Conservation (phyloP, 2,113 vertebrate genomes). For the Hippocampus barbouri region DNA sequence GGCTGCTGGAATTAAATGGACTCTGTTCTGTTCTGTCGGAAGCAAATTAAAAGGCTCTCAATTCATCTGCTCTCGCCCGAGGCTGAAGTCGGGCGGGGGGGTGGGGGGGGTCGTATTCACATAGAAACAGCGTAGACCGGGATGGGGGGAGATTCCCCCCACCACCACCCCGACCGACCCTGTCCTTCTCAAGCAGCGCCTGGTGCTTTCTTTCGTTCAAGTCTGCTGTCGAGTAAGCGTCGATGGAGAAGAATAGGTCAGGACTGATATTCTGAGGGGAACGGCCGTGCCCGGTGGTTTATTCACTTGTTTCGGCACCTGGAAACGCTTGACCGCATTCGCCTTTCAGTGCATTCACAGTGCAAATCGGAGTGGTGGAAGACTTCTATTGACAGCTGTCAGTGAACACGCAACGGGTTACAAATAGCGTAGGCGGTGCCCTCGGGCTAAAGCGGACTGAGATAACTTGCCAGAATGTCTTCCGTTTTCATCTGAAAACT, state of each 20-base stretch:
- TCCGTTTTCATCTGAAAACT: too few relatives aligned
- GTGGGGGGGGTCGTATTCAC: slow-evolving; percentile 60
- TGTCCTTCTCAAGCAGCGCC: slow-evolving; percentile 45
- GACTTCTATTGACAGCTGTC: slow-evolving; percentile 25
- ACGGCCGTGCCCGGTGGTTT: background rate
- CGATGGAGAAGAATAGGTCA: slow-evolving; percentile 43
- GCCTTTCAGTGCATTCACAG: slow-evolving; percentile 21
- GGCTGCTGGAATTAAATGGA: slow-evolving; percentile 75
- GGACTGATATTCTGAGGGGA: slow-evolving; percentile 24
- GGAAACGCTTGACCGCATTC: slow-evolving; percentile 31
- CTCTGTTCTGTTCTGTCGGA: slow-evolving; percentile 72
- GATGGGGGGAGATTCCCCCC: slow-evolving; percentile 3
- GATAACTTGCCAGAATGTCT: too few relatives aligned
- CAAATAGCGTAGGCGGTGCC: slow-evolving; percentile 36
- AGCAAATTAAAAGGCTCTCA: slow-evolving; percentile 75
- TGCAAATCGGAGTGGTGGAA: slow-evolving; percentile 20
- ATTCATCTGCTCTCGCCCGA: slow-evolving; percentile 68
- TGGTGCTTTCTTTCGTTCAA: slow-evolving; percentile 40
- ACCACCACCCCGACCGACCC: background rate
- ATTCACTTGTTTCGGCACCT: background rate
- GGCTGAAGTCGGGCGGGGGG: slow-evolving; percentile 55
- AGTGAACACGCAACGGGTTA: slow-evolving; percentile 43
- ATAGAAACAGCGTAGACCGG: slow-evolving; percentile 46
- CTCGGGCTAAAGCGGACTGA: background rate
- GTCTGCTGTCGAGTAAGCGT: slow-evolving; percentile 29